These are phyloP conservation scores for Probaryconus sp. DNA, from an alignment of 1,140 invertebrate genomes.

Conservation along the genomic window DNA sequence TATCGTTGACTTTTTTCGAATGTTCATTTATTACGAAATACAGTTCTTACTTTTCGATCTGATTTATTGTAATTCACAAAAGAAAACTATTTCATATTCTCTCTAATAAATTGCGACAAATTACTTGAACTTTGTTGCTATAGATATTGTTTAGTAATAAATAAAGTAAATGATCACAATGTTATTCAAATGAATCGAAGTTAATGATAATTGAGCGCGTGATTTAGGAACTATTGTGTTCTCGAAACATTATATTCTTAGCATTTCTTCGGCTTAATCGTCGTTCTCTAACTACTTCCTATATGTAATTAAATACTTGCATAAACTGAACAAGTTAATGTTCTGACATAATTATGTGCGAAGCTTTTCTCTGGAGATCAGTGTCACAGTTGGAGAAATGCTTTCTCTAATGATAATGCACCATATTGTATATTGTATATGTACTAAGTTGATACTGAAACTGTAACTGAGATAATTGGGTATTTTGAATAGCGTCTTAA, in stretches of 20 bases:
- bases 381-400: constrained; percentile 23
- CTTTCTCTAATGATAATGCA: constrained; percentile 32
- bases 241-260: too few species aligned
- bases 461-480: constrained; percentile 45
- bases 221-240: too few species aligned
- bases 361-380: constrained; percentile 39
- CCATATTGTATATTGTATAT: too few species aligned
- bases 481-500: constrained; percentile 19
- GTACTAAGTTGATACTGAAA: constrained; percentile 44
- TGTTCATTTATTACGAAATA: constrained; percentile 31
- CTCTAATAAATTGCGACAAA: too few species aligned
- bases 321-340: constrained; percentile 44
- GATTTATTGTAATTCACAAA: too few species aligned
- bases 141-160: too few species aligned
- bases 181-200: too few species aligned
- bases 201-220: too few species aligned
- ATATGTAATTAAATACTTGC: constrained; percentile 47
- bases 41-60: too few species aligned
- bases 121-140: too few species aligned
- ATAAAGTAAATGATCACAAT: too few species aligned
- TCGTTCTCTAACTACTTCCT: constrained; percentile 12
- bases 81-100: too few species aligned
- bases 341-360: constrained; percentile 51
- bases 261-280: constrained; percentile 30
- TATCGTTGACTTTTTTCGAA: constrained; percentile 23